Evolutionary conservation across 2,888 invertebrate genomes (phyloP), one percentile per base, ranked within the genome.

Genomic region (Polymixis flavicincta): DNA sequence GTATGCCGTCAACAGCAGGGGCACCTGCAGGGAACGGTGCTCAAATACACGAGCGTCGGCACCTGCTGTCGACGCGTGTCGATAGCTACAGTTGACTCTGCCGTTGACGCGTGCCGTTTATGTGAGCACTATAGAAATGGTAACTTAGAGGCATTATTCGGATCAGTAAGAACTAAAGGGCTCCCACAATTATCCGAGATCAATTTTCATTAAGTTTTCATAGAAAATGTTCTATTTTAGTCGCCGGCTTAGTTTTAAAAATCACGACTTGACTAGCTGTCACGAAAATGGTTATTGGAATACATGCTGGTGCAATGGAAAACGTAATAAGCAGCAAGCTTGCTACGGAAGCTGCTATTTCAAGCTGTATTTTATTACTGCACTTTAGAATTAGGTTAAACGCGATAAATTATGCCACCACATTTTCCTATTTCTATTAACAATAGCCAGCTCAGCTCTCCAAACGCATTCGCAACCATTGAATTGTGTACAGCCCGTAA

Each of bases 401-500:
- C 37, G 45, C 17, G 9, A 68, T 78, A 68, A 81, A 75, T 81
- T 52, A 64, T 28, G 42, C 50, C 54, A 50, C 67, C 63, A 54
- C 50, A 82, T 78, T 81, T 75, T 67, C 67, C 52, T 68, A 82
- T 64, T 63, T 64, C 57, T 81, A 81, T 76, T 68, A 68, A 68
- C 82, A 65, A 79, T 76, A 69, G 76, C 60, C 64, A 59, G 60
- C 37, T 79, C 63, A 71, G 60, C 61, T 81, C 42, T 71, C 65
- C 22, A 84, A 82, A 84, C 48, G 65, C 63, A 84, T 70, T 72
- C 25, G 63, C 66, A 61, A 59, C 75, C 66, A 71, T 82, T 77
- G 75, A 79, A 85, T 86, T 79, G 72, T 77, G 17, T 65, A 61
- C 64, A 74, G 64, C 68, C 50, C 28, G 70, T 85, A 79, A 80